phyloP scores from a whole-genome alignment of 2,888 invertebrate genomes.

The Drosophila multiciliata region DNA sequence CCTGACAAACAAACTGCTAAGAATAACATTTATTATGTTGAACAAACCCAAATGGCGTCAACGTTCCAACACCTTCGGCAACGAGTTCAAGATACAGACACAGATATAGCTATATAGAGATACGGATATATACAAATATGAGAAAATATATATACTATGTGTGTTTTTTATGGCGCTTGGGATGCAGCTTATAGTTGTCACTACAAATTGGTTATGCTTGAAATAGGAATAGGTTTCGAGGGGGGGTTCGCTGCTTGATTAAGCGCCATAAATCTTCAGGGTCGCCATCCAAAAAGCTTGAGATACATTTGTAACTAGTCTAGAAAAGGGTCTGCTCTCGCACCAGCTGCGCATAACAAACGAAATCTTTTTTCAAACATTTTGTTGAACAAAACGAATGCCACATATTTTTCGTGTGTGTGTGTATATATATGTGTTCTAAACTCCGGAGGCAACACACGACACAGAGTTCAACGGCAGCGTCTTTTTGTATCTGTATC shows the following conservation, averaged over 20 bases:
- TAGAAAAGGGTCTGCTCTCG: constrained; percentile 48
- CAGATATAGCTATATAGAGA: constrained; percentile 35
- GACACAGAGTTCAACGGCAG: constrained; percentile 34
- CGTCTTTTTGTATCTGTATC: constrained; percentile 27
- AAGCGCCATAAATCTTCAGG: constrained; percentile 72
- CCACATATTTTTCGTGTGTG: constrained; percentile 20
- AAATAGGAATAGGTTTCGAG: constrained; percentile 24
- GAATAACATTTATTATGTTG: constrained; percentile 79
- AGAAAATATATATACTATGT: constrained; percentile 12
- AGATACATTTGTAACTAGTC: constrained; percentile 63
- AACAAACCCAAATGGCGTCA: constrained; percentile 77
- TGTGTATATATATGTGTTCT: constrained; percentile 4
- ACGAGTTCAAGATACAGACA: constrained; percentile 42
- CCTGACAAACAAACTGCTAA: constrained; percentile 57
- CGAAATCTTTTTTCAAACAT: constrained; percentile 52
- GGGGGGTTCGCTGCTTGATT: constrained; percentile 63
- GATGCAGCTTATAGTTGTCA: constrained; percentile 76
- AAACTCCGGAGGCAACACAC: constrained; percentile 12
- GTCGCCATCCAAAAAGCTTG: constrained; percentile 35
- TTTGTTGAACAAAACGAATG: constrained; percentile 61
- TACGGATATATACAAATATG: constrained; percentile 14
- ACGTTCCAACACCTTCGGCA: constrained; percentile 56
- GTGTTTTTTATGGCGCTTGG: constrained; percentile 69
- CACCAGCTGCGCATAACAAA: constrained; percentile 51
- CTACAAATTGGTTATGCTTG: constrained; percentile 72